Conservation (phyloP, 2,888 invertebrate genomes). For the Hymenopus coronatus region DNA sequence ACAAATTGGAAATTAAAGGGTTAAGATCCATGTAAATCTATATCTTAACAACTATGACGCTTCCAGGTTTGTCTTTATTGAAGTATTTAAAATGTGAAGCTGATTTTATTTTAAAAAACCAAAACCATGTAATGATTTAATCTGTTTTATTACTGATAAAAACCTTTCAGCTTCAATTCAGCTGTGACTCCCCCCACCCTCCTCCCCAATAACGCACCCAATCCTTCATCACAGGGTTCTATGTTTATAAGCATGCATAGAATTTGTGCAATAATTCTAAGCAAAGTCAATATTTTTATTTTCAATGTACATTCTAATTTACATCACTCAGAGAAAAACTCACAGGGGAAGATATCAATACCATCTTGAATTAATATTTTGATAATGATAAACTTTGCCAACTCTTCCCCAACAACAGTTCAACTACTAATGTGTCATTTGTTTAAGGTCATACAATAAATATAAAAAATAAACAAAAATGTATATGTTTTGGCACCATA, state of each 20-base stretch:
- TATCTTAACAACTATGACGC: too few species aligned
- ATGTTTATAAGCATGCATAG: background rate
- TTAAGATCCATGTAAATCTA: too few species aligned
- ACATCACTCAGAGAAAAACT: constrained; percentile 27
- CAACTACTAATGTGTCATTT: background rate
- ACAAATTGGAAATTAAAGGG: too few species aligned
- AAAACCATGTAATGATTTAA: background rate
- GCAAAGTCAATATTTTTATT: constrained; percentile 29
- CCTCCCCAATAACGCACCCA: background rate
- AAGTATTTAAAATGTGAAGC: background rate
- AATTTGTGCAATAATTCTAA: background rate
- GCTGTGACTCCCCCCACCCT: background rate
- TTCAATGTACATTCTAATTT: constrained; percentile 32
- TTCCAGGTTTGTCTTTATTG: background rate
- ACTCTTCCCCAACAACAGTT: background rate
- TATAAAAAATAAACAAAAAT: background rate
- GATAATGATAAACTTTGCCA: background rate
- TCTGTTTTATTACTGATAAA: background rate
- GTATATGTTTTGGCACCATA: background rate
- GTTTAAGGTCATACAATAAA: background rate
- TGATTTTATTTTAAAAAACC: background rate
- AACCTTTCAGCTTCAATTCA: background rate
- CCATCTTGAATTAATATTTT: background rate
- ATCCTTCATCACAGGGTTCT: background rate
- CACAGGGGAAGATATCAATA: constrained; percentile 13